Conservation (phyloP, 1,140 invertebrate species). For the Caenorhabditis tropicalis region DNA sequence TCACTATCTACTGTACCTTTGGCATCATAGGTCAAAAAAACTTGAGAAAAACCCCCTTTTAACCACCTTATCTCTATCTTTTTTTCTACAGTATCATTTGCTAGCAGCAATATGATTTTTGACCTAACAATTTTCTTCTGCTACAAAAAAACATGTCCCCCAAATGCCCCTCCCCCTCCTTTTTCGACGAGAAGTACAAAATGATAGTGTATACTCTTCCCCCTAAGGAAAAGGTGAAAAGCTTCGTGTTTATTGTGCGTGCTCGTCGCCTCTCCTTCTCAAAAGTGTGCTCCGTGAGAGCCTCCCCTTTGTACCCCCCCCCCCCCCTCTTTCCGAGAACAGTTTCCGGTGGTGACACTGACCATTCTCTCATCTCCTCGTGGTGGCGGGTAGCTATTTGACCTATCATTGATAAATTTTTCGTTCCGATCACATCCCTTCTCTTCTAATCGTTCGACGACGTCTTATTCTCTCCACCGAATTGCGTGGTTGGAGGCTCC, state of each 20-base stretch:
- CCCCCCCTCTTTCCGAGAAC: too few relatives aligned
- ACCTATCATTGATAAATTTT: conserved; percentile 21
- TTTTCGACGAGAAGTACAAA: conserved; percentile 7
- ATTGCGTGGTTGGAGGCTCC: not conserved
- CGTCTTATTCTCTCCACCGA: not conserved
- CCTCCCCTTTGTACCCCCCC: too few relatives aligned
- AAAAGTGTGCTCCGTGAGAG: conserved; percentile 13
- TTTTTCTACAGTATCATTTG: too few relatives aligned
- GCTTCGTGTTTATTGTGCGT: conserved; percentile 34
- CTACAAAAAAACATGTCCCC: too few relatives aligned
- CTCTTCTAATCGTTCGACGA: not conserved
- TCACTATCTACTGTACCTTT: too few relatives aligned
- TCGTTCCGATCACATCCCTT: not conserved
- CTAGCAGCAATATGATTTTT: too few relatives aligned
- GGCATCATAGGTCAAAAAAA: too few relatives aligned
- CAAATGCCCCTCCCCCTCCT: too few relatives aligned
- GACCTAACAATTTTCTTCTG: too few relatives aligned
- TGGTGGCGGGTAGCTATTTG: not conserved
- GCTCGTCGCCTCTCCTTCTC: not conserved
- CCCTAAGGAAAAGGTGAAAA: not conserved
- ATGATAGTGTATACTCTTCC: conserved; percentile 32
- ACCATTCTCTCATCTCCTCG: not conserved
- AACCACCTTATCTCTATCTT: too few relatives aligned
- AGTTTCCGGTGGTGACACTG: not conserved
- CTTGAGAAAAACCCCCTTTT: too few relatives aligned